Evolutionary conservation across 2,888 invertebrate genomes (phyloP).

Genomic region (Rambutsinella grinnellia): DNA sequence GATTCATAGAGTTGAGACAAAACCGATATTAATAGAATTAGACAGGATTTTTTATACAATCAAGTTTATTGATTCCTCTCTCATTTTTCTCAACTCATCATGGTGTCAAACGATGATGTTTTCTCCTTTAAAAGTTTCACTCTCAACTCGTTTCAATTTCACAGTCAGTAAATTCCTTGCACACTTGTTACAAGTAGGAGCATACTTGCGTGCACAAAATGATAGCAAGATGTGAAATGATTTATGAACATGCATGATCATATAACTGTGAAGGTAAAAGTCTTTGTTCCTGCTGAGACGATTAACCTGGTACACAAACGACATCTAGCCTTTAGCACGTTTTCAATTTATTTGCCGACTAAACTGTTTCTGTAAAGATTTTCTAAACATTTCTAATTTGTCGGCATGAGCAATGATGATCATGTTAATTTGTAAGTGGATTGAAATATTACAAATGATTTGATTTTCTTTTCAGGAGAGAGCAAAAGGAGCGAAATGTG

Average conservation of each 20-base stretch:
- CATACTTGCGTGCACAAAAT: slow-evolving; percentile 48
- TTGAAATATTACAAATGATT: background rate
- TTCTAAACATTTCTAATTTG: too few relatives aligned
- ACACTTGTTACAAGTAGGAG: slow-evolving; percentile 33
- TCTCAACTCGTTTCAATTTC: slow-evolving; percentile 27
- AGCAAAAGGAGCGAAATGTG: slow-evolving; percentile 53
- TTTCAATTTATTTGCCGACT: background rate
- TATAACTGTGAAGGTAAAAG: slow-evolving; percentile 11
- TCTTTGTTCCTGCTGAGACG: slow-evolving; percentile 2
- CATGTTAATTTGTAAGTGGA: background rate
- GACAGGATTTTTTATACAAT: slow-evolving; percentile 16
- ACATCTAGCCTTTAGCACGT: background rate
- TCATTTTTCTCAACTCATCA: slow-evolving; percentile 20
- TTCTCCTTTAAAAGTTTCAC: slow-evolving; percentile 10
- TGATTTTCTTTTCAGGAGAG: slow-evolving; percentile 41
- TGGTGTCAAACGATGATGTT: slow-evolving; percentile 22
- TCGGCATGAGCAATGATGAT: background rate
- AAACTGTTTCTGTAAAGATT: too few relatives aligned
- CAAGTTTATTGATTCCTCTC: slow-evolving; percentile 25
- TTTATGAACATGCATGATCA: slow-evolving; percentile 30
- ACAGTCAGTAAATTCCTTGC: slow-evolving; percentile 34
- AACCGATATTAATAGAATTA: too few relatives aligned
- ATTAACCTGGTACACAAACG: background rate
- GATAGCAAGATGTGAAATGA: slow-evolving; percentile 26
- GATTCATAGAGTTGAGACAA: background rate